phyloP scores from a whole-genome alignment of 2,888 invertebrate species.

The Rhamnusium bicolor region DNA sequence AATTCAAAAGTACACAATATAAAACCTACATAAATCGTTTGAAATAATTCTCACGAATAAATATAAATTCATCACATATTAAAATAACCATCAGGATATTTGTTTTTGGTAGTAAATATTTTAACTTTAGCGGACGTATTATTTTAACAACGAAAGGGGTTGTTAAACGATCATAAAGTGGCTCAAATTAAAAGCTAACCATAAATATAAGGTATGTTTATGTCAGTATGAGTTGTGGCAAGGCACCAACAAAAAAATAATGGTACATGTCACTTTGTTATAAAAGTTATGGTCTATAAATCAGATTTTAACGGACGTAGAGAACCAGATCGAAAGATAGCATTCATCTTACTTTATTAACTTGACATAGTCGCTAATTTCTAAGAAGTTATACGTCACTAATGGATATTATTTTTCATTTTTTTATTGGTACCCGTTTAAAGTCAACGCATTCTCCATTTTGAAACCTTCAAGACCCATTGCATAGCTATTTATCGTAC shows the following conservation, averaged over 20 bases:
- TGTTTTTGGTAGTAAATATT: constrained; percentile 26
- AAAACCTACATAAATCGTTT: constrained; percentile 49
- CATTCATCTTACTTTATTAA: constrained; percentile 46
- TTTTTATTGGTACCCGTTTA: constrained; percentile 6
- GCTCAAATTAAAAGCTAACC: constrained; percentile 62
- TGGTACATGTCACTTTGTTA: constrained; percentile 65
- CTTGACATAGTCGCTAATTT: constrained; percentile 50
- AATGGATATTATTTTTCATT: constrained; percentile 24
- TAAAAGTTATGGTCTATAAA: constrained; percentile 67
- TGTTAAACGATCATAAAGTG: constrained; percentile 36
- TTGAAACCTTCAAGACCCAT: too few relatives aligned
- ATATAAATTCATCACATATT: constrained; percentile 40
- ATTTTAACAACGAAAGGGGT: constrained; percentile 30
- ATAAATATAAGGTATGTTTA: constrained; percentile 64
- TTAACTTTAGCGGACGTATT: constrained; percentile 7
- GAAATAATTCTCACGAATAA: constrained; percentile 45
- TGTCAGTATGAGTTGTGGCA: constrained; percentile 63
- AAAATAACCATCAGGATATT: constrained; percentile 10
- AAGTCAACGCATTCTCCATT: not conserved
- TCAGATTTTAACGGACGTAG: constrained; percentile 61
- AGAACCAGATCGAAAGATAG: constrained; percentile 54
- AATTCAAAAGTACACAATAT: constrained; percentile 51
- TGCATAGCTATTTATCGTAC: too few relatives aligned
- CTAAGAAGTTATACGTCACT: constrained; percentile 35
- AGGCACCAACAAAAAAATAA: constrained; percentile 62